Base-by-base conservation (phyloP, 2,113 vertebrate species). In the Poecile atricapillus region DNA sequence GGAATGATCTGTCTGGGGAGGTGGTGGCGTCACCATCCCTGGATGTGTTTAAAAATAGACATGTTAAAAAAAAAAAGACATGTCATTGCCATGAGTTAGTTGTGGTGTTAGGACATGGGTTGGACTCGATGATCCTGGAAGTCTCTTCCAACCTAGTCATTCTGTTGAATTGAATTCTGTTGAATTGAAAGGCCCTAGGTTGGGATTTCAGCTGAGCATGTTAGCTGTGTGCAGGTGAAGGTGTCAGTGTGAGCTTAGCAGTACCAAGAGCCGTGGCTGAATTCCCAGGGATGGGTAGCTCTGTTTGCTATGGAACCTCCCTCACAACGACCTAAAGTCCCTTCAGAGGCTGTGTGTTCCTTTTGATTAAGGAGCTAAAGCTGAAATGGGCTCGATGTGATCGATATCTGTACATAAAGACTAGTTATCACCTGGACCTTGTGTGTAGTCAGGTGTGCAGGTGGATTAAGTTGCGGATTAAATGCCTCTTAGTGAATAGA, bases 301-400 rank as follows among this genome's bases (percentile, higher is more conserved):
- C 9, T 1, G 0, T 37, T 56, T 47, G 69, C 86, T 28, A 0
- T 2, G 3, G 39, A 56, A 18, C 12, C 11, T 79, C 8, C 24
- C 30, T 63, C 5, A 0, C 27, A 8, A 7, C 1, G 7, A 24
- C 70, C 28, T 5, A 0, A n/a, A n/a, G 31, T 33, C 31, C 8
- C 31, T 63, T 52, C 0, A 2, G 15, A 63, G 73, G 12, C 47
- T 16, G 0, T 3, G 13, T 11, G 28, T 44, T 89, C 9, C 23
- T 75, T 63, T 15, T 25, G 41, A 10, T 56, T 15, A 7, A 50
- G 67, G 46, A 69, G 21, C 8, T 56, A 8, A 37, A 49, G 21
- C 43, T 25, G 20, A 21, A 16, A 3, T 22, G 0, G 3, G 55
- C 37, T 83, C 33, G 9, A 9, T 33, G 69, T 52, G 53, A 17